phyloP scores from a whole-genome alignment of 2,797 vertebrate species.

The Poliocrania exsul region DNA sequence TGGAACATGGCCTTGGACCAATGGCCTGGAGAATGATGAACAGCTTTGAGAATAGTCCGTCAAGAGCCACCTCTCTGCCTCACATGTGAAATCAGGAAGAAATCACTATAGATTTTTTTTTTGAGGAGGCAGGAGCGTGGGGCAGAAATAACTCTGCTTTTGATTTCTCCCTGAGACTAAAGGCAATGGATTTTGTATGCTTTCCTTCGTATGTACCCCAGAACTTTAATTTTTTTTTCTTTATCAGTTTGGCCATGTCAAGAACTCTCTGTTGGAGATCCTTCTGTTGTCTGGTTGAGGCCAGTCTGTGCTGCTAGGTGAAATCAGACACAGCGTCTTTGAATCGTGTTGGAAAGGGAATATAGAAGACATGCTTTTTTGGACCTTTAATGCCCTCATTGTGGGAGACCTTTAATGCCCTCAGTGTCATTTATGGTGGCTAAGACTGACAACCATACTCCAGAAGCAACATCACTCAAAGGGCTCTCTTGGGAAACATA shows the following conservation, averaged over 20 bases:
- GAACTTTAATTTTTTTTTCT: background rate
- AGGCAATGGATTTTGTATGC: background rate
- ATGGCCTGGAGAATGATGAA: constrained; percentile 23
- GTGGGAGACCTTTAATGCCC: background rate
- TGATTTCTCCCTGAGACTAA: background rate
- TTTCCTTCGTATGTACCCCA: background rate
- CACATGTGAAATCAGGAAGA: background rate
- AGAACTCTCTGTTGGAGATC: background rate
- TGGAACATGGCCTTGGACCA: background rate
- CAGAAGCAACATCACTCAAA: background rate
- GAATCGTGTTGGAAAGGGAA: background rate
- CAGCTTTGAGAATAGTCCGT: background rate
- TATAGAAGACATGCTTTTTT: background rate
- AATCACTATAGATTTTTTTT: background rate
- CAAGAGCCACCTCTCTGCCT: background rate
- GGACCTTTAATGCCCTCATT: background rate
- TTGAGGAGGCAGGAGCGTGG: rapidly evolving
- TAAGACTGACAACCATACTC: background rate
- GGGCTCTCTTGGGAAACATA: background rate
- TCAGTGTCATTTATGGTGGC: background rate
- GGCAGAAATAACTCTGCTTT: background rate
- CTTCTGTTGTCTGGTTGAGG: background rate
- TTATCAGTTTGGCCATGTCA: background rate
- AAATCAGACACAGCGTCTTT: background rate
- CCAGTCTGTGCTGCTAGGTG: background rate